A percentile compares a stretch with the other conserved stretches of the same genome.
These are phyloP conservation scores for Liparis tanakae DNA, from an alignment of 2,797 vertebrate species.

Conservation along the genomic window DNA sequence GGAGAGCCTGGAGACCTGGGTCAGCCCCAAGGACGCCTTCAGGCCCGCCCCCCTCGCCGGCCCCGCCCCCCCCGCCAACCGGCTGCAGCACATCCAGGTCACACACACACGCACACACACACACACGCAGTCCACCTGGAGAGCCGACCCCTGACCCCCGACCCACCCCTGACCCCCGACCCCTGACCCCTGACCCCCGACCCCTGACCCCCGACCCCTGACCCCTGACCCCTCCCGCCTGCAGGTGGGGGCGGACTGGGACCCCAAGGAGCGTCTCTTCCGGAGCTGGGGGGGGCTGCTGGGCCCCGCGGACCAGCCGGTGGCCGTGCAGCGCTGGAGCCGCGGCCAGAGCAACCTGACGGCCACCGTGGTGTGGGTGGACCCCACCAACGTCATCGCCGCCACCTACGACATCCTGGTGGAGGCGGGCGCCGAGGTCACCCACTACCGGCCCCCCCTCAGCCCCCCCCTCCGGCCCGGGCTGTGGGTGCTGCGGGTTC, in stretches of 20 bases:
- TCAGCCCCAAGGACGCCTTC: slow-evolving; percentile 92
- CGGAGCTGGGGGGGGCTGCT: slow-evolving; percentile 92
- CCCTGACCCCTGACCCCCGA: neutral
- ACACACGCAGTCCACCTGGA: neutral
- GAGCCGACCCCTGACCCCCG: neutral
- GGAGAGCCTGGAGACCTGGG: slow-evolving; percentile 95
- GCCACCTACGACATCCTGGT: slow-evolving; percentile 97
- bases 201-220: neutral
- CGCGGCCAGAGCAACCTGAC: slow-evolving; percentile 92
- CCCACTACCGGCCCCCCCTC: slow-evolving; percentile 95
- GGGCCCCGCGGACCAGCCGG: slow-evolving; percentile 90
- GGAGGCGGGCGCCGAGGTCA: slow-evolving; percentile 92
- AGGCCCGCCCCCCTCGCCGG: slow-evolving; percentile 73
- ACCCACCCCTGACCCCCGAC: too few relatives aligned
- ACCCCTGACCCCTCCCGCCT: neutral
- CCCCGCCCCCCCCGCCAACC: slow-evolving; percentile 85
- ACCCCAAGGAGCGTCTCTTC: slow-evolving; percentile 96
- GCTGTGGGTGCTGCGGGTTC: slow-evolving; percentile 91
- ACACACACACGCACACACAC: slow-evolving; percentile 32
- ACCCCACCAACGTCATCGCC: slow-evolving; percentile 94
- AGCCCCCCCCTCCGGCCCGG: slow-evolving; percentile 91
- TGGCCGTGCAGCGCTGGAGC: slow-evolving; percentile 96
- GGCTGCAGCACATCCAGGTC: slow-evolving; percentile 94
- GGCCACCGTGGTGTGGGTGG: slow-evolving; percentile 94
- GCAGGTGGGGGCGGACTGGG: slow-evolving; percentile 96